Conservation (phyloP, 2,888 invertebrate genomes). For the Carabus problematicus region DNA sequence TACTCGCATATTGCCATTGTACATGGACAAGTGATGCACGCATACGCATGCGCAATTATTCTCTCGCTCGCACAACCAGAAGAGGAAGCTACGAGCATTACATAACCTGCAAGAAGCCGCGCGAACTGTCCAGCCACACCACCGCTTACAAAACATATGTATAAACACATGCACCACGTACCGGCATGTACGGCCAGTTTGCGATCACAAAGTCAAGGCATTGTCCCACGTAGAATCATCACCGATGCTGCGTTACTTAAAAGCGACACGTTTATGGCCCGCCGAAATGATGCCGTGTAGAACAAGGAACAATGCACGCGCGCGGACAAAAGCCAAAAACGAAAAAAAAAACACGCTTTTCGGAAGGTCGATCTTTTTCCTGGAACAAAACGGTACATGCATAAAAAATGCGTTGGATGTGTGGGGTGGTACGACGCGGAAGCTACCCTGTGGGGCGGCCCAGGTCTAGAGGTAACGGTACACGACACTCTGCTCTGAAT, state of each 20-base stretch:
- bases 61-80: neutral
- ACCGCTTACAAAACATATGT: neutral
- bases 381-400: slow-evolving; percentile 38
- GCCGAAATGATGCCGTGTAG: slow-evolving; percentile 30
- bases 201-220: neutral
- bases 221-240: slow-evolving; percentile 20
- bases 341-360: slow-evolving; percentile 16
- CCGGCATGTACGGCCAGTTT: neutral
- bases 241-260: neutral
- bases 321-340: slow-evolving; percentile 18
- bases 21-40: no score
- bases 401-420: slow-evolving; percentile 29
- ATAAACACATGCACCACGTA: neutral
- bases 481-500: slow-evolving; percentile 13
- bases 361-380: slow-evolving; percentile 38
- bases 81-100: slow-evolving; percentile 19
- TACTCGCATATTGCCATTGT: no score
- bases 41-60: no score
- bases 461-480: slow-evolving; percentile 30
- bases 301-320: slow-evolving; percentile 36
- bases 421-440: slow-evolving; percentile 29
- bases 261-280: slow-evolving; percentile 28
- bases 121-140: neutral
- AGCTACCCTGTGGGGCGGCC: slow-evolving; percentile 35
- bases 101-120: slow-evolving; percentile 12